Evolutionary conservation across 1,140 invertebrate species (phyloP), one percentile per base, ranked within the genome.

Genomic region (Monomorium pharaonis): DNA sequence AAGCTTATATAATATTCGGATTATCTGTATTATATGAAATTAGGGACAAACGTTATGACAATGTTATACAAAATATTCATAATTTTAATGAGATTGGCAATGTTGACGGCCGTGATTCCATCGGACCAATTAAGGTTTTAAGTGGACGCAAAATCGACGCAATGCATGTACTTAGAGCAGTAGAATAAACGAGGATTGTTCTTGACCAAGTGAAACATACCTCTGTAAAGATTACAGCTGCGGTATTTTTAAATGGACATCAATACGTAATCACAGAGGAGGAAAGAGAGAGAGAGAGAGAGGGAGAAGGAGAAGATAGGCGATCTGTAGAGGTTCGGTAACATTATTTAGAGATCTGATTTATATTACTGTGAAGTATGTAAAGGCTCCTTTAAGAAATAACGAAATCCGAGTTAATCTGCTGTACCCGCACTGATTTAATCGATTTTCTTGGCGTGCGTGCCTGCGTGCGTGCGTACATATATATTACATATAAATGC

Each of bases 11-110:
- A 16, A 72, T 56, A 58, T 58, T 44, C 9, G n/a, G 7, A 44
- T 76, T 67, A 54, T 37, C 44, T 69, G 62, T 51, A 51, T 80
- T 67, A 49, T 78, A 75, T 37, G 65, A 51, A n/a, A 62, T 86
- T 75, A 16, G 49, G 58, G 7, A 21, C 5, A 51, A 80, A 80
- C 21, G 33, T 51, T 81, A 78, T 69, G 62, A 37, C 21, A 5
- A 69, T 27, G 37, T 80, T 80, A 21, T 42, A 51, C 24, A 67
- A 54, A 24, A 80, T 76, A 33, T 54, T 76, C 14, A 76, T 27
- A 62, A 77, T 77, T 77, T 18, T 62, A 47, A 67, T 47, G 37
- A 18, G 14, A 42, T 60, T 47, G 37, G 12, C 18, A 72, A 60
- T 58, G 18, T 18, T 58, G 67, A n/a, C n/a, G n/a, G 51, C 18